These are phyloP conservation scores for Latrodectus hesperus DNA, from an alignment of 2,888 invertebrate genomes.

Conservation along the genomic window DNA sequence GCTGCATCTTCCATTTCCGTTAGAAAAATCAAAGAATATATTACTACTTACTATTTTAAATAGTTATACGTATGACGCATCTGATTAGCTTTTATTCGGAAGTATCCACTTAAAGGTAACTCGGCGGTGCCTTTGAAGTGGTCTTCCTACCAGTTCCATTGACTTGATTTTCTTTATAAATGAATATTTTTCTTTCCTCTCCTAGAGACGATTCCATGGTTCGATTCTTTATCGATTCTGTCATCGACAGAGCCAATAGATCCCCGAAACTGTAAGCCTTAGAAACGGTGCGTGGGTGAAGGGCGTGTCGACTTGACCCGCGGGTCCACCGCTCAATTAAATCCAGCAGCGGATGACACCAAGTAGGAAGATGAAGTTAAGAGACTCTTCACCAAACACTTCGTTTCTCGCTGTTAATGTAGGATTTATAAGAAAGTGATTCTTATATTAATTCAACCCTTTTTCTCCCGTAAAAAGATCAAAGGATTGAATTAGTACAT, in stretches of 20 bases:
- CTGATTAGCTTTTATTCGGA: too few relatives aligned
- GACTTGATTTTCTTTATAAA: not conserved
- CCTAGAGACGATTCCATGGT: constrained; percentile 36
- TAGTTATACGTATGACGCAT: too few relatives aligned
- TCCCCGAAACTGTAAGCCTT: constrained; percentile 7
- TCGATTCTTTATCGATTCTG: constrained; percentile 43
- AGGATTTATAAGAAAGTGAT: not conserved
- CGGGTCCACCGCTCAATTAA: constrained; percentile 42
- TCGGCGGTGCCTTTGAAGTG: too few relatives aligned
- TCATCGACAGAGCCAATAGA: constrained; percentile 8
- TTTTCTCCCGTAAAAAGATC: too few relatives aligned
- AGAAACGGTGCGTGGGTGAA: constrained; percentile 6
- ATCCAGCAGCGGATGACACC: not conserved
- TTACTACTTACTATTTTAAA: too few relatives aligned
- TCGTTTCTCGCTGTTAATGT: not conserved
- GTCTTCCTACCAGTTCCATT: too few relatives aligned
- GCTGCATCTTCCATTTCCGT: too few relatives aligned
- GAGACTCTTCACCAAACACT: not conserved
- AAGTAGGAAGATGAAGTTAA: not conserved
- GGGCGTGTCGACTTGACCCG: constrained; percentile 50
- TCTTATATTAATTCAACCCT: too few relatives aligned
- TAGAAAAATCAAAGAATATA: too few relatives aligned
- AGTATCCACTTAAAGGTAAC: too few relatives aligned
- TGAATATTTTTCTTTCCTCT: constrained; percentile 19
- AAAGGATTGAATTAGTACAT: too few relatives aligned